phyloP scores from a whole-genome alignment of 2,888 invertebrate species.

The Noctua fimbriata region DNA sequence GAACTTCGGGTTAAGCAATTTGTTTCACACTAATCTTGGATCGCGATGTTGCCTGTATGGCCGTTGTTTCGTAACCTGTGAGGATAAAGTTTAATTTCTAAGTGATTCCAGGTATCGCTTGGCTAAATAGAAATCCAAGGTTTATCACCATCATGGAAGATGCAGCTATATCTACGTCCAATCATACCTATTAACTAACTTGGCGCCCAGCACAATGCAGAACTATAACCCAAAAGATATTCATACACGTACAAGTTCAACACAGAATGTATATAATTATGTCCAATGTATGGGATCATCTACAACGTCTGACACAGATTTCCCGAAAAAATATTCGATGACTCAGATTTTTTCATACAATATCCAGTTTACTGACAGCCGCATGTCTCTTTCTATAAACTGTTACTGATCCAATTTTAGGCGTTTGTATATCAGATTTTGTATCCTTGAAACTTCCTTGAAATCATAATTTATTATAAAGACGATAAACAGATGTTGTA shows the following conservation, averaged over 20 bases:
- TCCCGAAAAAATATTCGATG: conserved; percentile 32
- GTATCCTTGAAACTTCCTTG: conserved; percentile 17
- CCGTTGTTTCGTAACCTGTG: conserved; percentile 37
- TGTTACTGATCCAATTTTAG: conserved; percentile 15
- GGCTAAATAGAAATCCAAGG: conserved; percentile 11
- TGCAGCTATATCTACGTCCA: not conserved
- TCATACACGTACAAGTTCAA: conserved; percentile 2
- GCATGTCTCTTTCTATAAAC: conserved; percentile 17
- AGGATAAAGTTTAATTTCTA: conserved; percentile 36
- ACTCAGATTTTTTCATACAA: conserved; percentile 37
- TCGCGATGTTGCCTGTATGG: conserved; percentile 41
- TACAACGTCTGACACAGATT: conserved; percentile 16
- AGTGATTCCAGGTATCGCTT: conserved; percentile 23
- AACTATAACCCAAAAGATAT: not conserved
- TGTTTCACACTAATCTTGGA: conserved; percentile 70
- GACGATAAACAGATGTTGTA: conserved; percentile 42
- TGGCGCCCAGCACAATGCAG: conserved; percentile 1
- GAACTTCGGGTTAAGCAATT: conserved; percentile 82
- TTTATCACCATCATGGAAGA: not conserved
- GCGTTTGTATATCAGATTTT: conserved; percentile 21
- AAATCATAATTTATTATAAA: conserved; percentile 45
- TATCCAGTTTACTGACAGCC: conserved; percentile 8
- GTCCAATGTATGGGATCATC: conserved; percentile 19
- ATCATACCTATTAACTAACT: not conserved
- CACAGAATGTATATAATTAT: conserved; percentile 1